Conservation (phyloP, 2,888 invertebrate genomes). For the Polylopha cassiicola region DNA sequence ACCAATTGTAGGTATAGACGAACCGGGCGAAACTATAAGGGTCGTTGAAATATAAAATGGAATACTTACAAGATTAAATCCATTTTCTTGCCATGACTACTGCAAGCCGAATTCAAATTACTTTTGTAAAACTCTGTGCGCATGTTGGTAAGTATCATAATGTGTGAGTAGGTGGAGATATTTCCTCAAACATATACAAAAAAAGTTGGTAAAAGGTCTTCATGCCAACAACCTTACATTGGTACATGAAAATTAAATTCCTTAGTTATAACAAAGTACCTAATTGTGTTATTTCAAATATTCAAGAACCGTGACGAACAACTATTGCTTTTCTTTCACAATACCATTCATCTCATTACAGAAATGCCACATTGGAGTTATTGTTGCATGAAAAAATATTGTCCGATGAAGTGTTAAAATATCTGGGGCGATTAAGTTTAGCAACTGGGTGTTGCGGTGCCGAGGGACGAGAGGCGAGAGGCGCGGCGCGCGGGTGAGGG, state of each 20-base stretch:
- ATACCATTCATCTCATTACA: constrained; percentile 50
- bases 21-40: no score
- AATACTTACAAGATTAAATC: no score
- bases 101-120: no score
- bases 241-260: no score
- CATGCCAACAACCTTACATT: no score
- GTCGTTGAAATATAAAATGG: no score
- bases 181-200: no score
- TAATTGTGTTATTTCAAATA: constrained; percentile 17
- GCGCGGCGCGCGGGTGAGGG: constrained; percentile 39
- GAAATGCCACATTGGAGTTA: constrained; percentile 43
- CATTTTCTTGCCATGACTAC: no score
- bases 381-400: constrained; percentile 43
- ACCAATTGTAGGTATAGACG: neutral
- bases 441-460: constrained; percentile 62
- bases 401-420: constrained; percentile 47
- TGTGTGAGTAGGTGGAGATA: no score
- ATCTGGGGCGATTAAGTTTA: constrained; percentile 56
- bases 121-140: no score
- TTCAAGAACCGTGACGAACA: constrained; percentile 36
- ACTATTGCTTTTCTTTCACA: constrained; percentile 36
- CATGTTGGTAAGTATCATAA: no score
- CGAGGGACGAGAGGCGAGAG: constrained; percentile 40
- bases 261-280: constrained; percentile 1
- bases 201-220: no score